Base-by-base conservation (phyloP, 2,113 vertebrate species). In the Gymnocephalus cernua region DNA sequence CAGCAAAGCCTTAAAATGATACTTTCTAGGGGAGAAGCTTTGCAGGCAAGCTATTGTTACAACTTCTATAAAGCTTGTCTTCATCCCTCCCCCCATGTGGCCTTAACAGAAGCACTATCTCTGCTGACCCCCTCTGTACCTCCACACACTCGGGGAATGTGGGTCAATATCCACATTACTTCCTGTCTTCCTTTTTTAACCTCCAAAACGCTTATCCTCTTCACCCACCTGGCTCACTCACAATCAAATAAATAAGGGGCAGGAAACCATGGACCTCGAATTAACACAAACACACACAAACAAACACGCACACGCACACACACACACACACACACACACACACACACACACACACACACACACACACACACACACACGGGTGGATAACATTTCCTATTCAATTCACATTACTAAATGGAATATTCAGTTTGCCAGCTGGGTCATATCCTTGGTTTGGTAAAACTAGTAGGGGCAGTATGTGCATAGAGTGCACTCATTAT, bases 361-460 rank as follows among this genome's bases (percentile, higher is more conserved):
- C 32, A 32, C 32, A 25, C 76, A 63, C 51, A 27, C 21, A 51
- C 35, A 50, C 69, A 74, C 35, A 32, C 45, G 88, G 84, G 57
- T 82, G 73, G 67, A 77, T 78, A 63, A 50, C 65, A 83, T 90
- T 92, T 87, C 50, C 85, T 78, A 91, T 92, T 93, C 86, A 87
- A 77, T 91, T 90, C 74, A 79, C 77, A 82, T 85, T 79, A 80
- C 78, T 89, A 81, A 93, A 93, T 86, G 73, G 87, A 90, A 84
- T 64, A 86, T 85, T 92, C 78, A 85, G 82, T 81, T 77, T 77
- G 71, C 56, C 14, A 15, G 72, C 74, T 74, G 80, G 85, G 86
- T 86, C 90, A 83, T 68, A 89, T 86, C 83, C 88, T 92, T 83
- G 88, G 82, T 76, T 83, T 48, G 80, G 79, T 74, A 67, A 77